Base-by-base conservation (phyloP, 2,888 invertebrate genomes). In the Erebia ligea region DNA sequence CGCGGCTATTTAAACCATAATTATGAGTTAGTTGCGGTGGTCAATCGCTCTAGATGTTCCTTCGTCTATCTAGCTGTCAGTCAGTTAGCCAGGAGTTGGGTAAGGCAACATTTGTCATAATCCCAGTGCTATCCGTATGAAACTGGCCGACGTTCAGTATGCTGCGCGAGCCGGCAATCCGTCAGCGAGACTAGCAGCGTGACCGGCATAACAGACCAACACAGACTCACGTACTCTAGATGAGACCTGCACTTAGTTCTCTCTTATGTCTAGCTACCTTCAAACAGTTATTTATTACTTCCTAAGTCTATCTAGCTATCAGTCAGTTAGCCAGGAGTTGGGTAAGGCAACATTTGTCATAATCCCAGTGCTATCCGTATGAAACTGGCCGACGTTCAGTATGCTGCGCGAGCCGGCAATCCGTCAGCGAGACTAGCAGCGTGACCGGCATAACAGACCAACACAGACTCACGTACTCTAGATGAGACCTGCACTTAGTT, bases 91-190 rank as follows among this genome's bases (percentile, higher is more conserved):
- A 34, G 34, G 34, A n/a, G 21, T 5, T 4, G 62, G 63, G 56
- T 48, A 42, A 34, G 42, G 63, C 67, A 71, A 63, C 64, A 68
- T 71, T 64, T 64, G 52, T 71, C 68, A 71, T 68, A 71, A 63
- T 64, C 59, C 63, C 58, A 52, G 67, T 48, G 62, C 58, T 68
- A 58, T 68, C 63, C 59, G 63, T 64, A 63, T 64, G 48, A 25
- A 59, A 34, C 67, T 17, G 40, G 61, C n/a, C 19, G 65, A 40
- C 61, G 68, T 25, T 67, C 70, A 67, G 75, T 71, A 73, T 68
- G 75, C 73, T 52, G 70, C 67, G 68, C 66, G 64, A 54, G 68
- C 67, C 52, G 68, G 65, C 73, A 21, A 73, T 75, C 76, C 75
- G 72, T 76, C 74, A 76, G 62, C 42, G 64, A 54, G 65, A 19